phyloP scores from a whole-genome alignment of 2,113 vertebrate genomes.

The Nothobranchius furzeri region DNA sequence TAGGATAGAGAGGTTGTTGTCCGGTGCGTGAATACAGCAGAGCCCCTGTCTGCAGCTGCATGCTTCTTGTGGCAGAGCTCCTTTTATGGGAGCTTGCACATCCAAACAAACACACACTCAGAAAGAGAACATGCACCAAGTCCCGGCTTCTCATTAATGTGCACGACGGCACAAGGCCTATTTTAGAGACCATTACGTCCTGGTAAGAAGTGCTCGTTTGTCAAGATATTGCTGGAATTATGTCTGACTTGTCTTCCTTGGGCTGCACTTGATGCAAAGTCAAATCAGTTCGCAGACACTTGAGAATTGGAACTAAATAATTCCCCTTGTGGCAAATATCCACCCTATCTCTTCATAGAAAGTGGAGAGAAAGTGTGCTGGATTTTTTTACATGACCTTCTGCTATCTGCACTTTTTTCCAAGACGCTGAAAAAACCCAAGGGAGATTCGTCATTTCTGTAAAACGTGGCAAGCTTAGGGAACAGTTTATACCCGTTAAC shows the following conservation, averaged over 20 bases:
- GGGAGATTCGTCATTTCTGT: slow-evolving; percentile 40
- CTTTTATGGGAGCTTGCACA: slow-evolving; percentile 22
- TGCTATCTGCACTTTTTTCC: slow-evolving; percentile 34
- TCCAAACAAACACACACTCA: slow-evolving; percentile 21
- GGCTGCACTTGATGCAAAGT: slow-evolving; percentile 27
- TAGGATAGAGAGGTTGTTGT: slow-evolving; percentile 63
- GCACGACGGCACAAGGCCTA: slow-evolving; percentile 25
- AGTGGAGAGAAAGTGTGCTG: not conserved
- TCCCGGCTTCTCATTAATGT: slow-evolving; percentile 53
- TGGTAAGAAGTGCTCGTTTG: slow-evolving; percentile 31
- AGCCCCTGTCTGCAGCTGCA: slow-evolving; percentile 73
- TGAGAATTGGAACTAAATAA: slow-evolving; percentile 25
- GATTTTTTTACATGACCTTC: slow-evolving; percentile 44
- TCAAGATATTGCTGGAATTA: slow-evolving; percentile 29
- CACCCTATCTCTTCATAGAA: not conserved
- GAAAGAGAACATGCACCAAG: not conserved
- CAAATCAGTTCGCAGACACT: slow-evolving; percentile 19
- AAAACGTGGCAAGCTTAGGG: not conserved
- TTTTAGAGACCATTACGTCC: slow-evolving; percentile 51
- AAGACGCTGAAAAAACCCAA: slow-evolving; percentile 20
- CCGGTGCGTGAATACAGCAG: slow-evolving; percentile 52
- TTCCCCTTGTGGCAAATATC: slow-evolving; percentile 26
- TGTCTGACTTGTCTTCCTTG: slow-evolving; percentile 29
- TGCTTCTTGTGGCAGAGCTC: slow-evolving; percentile 46
- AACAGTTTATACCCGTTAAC: slow-evolving; percentile 9